phyloP scores from a whole-genome alignment of 2,113 vertebrate species.

The Clarias batrachus region DNA sequence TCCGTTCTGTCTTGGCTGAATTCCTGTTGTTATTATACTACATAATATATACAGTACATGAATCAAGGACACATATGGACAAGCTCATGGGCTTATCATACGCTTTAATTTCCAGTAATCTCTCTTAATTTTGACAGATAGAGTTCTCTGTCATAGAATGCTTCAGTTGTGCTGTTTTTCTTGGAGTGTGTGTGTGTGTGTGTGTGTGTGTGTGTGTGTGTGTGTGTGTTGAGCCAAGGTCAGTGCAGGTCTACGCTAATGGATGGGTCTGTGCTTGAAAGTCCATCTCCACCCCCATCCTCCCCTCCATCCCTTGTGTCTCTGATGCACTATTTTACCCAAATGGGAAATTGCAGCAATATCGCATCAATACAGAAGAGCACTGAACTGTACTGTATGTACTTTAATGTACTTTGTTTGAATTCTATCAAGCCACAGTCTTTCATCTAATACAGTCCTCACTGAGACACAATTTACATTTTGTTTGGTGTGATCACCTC shows the following conservation, averaged over 20 bases:
- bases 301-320: not conserved
- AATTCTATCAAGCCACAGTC: not conserved
- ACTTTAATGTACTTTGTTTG: not conserved
- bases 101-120: conserved; percentile 25
- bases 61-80: conserved; percentile 37
- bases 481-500: not conserved
- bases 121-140: conserved; percentile 24
- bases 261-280: conserved; percentile 40
- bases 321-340: conserved; percentile 24
- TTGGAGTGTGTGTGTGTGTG: conserved; percentile 7
- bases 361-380: not conserved
- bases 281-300: conserved; percentile 9
- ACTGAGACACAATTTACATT: not conserved
- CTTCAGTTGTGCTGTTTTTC: conserved; percentile 40
- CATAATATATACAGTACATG: not conserved
- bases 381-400: conserved; percentile 16
- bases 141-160: conserved; percentile 18
- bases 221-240: conserved; percentile 33
- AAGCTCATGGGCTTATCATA: conserved; percentile 33
- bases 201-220: conserved; percentile 12
- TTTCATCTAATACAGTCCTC: not conserved
- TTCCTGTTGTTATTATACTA: conserved; percentile 57
- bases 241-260: conserved; percentile 43
- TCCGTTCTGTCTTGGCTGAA: conserved; percentile 27
- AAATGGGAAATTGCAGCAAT: conserved; percentile 28